These are phyloP conservation scores for Ahaetulla prasina DNA, from an alignment of 2,113 vertebrate genomes.

Conservation along the genomic window DNA sequence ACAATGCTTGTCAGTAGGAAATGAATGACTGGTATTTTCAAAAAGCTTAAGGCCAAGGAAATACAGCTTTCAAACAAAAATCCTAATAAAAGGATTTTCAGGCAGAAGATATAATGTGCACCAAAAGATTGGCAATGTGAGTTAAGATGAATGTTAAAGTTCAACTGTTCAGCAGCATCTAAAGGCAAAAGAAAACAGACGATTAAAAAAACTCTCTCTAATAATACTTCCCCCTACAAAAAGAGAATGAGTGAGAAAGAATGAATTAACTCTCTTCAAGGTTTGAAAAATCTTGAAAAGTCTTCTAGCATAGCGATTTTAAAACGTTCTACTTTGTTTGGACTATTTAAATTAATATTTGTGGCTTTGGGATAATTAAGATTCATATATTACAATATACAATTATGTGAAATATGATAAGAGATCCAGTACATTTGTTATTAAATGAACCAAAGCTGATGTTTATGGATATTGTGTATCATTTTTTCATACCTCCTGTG, in stretches of 20 bases:
- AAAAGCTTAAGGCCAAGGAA: constrained; percentile 28
- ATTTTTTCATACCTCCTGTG: background rate
- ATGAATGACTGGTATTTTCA: constrained; percentile 14
- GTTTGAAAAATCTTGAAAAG: background rate
- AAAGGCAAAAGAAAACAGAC: constrained; percentile 14
- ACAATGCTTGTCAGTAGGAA: background rate
- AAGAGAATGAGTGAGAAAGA: background rate
- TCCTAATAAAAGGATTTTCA: background rate
- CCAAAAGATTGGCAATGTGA: constrained; percentile 17
- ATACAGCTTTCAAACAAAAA: constrained; percentile 17
- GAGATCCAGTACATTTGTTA: background rate
- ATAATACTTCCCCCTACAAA: background rate
- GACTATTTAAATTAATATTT: background rate
- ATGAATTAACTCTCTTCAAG: constrained; percentile 7
- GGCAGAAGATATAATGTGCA: background rate
- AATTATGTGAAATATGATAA: background rate
- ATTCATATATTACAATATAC: background rate
- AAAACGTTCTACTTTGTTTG: background rate
- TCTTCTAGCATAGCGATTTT: background rate
- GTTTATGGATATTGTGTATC: background rate
- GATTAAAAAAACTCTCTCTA: background rate
- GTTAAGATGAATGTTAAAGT: constrained; percentile 23
- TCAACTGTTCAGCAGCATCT: background rate
- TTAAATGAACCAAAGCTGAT: background rate
- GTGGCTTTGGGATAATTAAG: background rate